phyloP scores from a whole-genome alignment of 2,797 vertebrate genomes.

The Acipenser transmontanus region DNA sequence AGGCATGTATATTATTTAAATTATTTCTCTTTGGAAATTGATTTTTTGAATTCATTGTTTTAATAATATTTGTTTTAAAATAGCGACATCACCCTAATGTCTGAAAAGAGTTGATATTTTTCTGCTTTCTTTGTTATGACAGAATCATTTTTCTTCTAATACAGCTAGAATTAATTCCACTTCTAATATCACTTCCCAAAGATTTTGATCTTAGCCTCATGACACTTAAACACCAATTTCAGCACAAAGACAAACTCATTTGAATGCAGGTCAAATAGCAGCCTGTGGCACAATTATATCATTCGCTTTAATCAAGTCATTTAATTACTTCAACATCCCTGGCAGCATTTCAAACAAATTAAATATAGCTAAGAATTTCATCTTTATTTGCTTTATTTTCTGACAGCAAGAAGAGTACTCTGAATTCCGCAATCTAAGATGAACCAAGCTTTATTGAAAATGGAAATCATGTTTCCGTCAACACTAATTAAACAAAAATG shows the following conservation, averaged over 20 bases:
- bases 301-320: constrained; percentile 14
- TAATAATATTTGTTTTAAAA: constrained; percentile 20
- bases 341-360: neutral
- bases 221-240: constrained; percentile 14
- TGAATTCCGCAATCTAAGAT: too few species aligned
- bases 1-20: too few species aligned
- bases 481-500: neutral
- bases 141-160: constrained; percentile 25
- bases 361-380: too few species aligned
- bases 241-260: constrained; percentile 26
- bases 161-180: constrained; percentile 23
- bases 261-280: constrained; percentile 28
- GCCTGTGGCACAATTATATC: constrained; percentile 28
- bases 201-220: constrained; percentile 14
- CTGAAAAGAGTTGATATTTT: constrained; percentile 43
- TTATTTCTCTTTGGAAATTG: too few species aligned
- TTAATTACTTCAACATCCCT: constrained; percentile 12
- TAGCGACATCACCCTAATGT: constrained; percentile 28
- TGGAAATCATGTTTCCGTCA: too few species aligned
- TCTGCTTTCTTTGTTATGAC: constrained; percentile 31
- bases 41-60: too few species aligned
- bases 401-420: too few species aligned
- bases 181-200: constrained; percentile 12
- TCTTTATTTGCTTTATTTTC: too few species aligned
- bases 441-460: too few species aligned